Percentiles rank a stretch among this genome's conserved stretches.
phyloP scores from a whole-genome alignment of 2,797 vertebrate genomes.

The Coccyzus lansbergi region DNA sequence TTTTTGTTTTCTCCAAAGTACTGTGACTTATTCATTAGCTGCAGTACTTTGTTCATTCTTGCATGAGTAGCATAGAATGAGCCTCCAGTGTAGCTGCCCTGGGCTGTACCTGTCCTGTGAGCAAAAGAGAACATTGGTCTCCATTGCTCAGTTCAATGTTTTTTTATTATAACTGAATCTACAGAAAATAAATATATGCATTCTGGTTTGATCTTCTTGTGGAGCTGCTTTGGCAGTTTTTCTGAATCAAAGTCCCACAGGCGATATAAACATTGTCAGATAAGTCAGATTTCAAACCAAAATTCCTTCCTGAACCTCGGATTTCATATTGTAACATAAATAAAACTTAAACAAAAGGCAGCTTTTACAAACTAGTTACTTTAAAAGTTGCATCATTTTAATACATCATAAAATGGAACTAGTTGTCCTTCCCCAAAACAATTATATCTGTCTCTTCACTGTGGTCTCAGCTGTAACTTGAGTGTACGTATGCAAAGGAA shows the following conservation, averaged over 20 bases:
- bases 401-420: not conserved
- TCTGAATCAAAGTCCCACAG: not conserved
- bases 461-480: slow-evolving; percentile 18
- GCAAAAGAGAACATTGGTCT: not conserved
- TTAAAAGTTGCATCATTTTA: not conserved
- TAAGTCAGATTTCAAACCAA: not conserved
- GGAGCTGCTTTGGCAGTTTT: not conserved
- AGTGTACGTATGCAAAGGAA: not conserved
- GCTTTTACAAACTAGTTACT: not conserved
- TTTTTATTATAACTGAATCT: not conserved
- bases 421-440: not conserved
- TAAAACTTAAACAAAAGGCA: not conserved
- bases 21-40: slow-evolving; percentile 8
- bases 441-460: slow-evolving; percentile 36
- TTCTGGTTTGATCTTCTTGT: not conserved
- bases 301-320: not conserved
- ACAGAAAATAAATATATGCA: not conserved
- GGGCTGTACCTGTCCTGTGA: not conserved
- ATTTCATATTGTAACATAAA: not conserved
- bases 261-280: not conserved
- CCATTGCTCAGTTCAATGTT: not conserved
- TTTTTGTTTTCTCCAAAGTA: not conserved
- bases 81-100: not conserved
- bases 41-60: not conserved
- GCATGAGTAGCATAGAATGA: not conserved